Evolutionary conservation across 2,797 vertebrate genomes (phyloP).

Genomic region (Decapterus maruadsi): DNA sequence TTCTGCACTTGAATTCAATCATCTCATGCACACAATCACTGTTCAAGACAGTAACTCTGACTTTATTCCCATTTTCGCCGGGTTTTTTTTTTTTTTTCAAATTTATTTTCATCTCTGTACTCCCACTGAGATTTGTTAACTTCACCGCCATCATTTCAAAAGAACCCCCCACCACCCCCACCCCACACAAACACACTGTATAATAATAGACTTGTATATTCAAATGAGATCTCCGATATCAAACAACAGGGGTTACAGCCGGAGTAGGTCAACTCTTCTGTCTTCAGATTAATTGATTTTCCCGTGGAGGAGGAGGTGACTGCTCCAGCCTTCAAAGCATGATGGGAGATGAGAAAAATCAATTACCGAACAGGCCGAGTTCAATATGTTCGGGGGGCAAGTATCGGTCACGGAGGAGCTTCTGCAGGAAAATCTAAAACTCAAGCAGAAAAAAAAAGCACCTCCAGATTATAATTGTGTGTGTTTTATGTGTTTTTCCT

Average conservation of each 20-base stretch:
- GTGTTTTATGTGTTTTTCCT: conserved; percentile 19
- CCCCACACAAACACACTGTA: neutral
- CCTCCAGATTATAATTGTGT: neutral
- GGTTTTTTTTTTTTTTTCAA: too few species aligned
- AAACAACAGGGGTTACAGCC: conserved; percentile 55
- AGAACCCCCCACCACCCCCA: neutral
- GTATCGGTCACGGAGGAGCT: conserved; percentile 18
- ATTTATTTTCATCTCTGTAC: neutral
- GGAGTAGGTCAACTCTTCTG: conserved; percentile 45
- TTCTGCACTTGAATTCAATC: neutral
- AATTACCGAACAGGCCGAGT: conserved; percentile 75
- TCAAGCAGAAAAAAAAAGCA: too few species aligned
- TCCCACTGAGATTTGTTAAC: conserved; percentile 46
- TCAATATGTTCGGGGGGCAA: conserved; percentile 44
- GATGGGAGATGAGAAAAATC: conserved; percentile 74
- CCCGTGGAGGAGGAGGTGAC: conserved; percentile 37
- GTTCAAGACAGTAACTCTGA: neutral
- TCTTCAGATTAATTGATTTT: conserved; percentile 75
- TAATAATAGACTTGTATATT: conserved; percentile 35
- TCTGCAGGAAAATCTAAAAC: conserved; percentile 14
- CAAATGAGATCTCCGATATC: conserved; percentile 59
- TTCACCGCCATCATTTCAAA: conserved; percentile 40
- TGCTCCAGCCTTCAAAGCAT: conserved; percentile 58
- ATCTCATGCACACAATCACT: neutral
- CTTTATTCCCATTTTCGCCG: conserved; percentile 6